Evolutionary conservation across 2,113 vertebrate genomes (phyloP).

Genomic region (Butorides virescens): DNA sequence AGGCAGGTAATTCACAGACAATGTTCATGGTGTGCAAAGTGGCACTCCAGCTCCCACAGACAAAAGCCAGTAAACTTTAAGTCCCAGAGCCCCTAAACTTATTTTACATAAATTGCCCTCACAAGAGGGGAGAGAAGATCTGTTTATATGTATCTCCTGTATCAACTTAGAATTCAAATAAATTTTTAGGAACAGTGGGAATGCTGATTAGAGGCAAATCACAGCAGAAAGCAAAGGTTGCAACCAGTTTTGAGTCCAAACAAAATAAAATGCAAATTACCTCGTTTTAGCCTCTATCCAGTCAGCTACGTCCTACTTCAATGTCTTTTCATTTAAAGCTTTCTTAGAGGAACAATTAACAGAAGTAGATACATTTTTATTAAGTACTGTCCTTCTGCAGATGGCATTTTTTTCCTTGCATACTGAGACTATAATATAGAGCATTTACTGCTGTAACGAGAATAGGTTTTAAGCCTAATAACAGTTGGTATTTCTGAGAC

Average conservation of each 20-base stretch:
- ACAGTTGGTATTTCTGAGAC: neutral
- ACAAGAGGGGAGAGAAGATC: neutral
- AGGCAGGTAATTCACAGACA: conserved; percentile 34
- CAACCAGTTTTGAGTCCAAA: neutral
- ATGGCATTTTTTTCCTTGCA: neutral
- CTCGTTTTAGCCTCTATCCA: neutral
- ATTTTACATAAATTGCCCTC: conserved; percentile 22
- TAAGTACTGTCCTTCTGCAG: neutral
- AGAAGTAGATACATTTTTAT: neutral
- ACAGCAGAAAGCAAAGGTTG: neutral
- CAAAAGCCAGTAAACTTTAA: conserved; percentile 44
- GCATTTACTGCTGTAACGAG: neutral
- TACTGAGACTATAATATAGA: neutral
- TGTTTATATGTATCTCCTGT: neutral
- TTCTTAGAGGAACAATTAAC: neutral
- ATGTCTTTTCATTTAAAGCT: neutral
- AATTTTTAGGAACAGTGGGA: conserved; percentile 22
- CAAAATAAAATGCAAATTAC: neutral
- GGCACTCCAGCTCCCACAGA: neutral
- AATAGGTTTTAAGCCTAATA: neutral
- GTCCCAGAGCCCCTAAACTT: conserved; percentile 27
- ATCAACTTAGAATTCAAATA: conserved; percentile 9
- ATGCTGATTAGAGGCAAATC: conserved; percentile 12
- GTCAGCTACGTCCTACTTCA: neutral
- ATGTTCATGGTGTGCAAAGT: neutral